Evolutionary conservation across 2,888 invertebrate species (phyloP), one percentile per base, ranked within the genome.

Genomic region (Leptopilina drosophilae): DNA sequence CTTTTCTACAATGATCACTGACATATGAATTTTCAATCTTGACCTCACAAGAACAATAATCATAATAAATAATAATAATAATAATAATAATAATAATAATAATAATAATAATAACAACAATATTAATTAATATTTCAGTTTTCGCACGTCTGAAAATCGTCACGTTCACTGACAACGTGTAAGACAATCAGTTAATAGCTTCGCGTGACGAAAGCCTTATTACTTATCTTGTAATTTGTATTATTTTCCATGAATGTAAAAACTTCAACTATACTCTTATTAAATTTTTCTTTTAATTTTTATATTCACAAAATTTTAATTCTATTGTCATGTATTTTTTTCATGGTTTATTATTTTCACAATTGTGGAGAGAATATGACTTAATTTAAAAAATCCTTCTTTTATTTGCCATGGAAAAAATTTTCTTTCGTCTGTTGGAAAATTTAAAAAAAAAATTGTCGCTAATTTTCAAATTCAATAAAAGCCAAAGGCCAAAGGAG

Each of bases 1-100:
- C 87, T 85, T 62, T 83, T 82, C 82, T 81, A 79, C 81, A 78
- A 82, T 80, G 76, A 77, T 78, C 81, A 77, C 79, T 80, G 67
- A 76, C 82, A 81, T 78, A 81, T 80, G 81, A 80, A 82, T 82
- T 42, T 84, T 77, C 78, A 59, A 69, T 11, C 66, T 77, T 75
- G 64, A 65, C 78, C 69, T 26, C 4, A 49, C 26, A 73, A 73
- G 4, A 56, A 67, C 46, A 15, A 42, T 42, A 42, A 42, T 42
- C 4, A n/a, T 69, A 26, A 33, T 2, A 56, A 67, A n/a, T n/a
- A 42, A 42, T 42, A 9, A n/a, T 69, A 26, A 33, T 2, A 56
- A 67, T 20, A 15, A 42, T 42, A 42, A 42, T 42, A 9, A 5
- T 69, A 26, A 56, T 56, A 42, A 42, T 42, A 9, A n/a, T 69